phyloP scores from a whole-genome alignment of 2,888 invertebrate genomes.

The Lochmaea capreae region DNA sequence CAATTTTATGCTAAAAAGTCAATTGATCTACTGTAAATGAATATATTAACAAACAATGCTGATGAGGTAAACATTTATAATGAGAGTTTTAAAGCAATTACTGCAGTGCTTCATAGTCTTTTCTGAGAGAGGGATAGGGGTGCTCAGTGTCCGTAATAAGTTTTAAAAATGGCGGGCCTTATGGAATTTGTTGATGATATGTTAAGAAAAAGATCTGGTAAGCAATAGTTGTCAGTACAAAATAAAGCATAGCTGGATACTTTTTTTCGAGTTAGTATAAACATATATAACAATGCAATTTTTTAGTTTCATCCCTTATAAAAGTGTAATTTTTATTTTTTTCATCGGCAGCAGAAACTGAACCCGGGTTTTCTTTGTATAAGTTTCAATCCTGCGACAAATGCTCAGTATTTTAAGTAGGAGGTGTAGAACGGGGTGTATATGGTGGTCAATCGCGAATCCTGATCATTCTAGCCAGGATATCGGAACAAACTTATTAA shows the following conservation, averaged over 20 bases:
- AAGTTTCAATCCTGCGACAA: no score
- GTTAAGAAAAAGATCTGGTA: not conserved
- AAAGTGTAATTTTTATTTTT: no score
- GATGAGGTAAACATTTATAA: not conserved
- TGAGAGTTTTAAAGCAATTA: not conserved
- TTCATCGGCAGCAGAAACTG: no score
- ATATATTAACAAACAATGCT: constrained; percentile 16
- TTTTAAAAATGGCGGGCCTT: not conserved
- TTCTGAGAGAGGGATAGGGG: not conserved
- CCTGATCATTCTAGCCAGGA: no score
- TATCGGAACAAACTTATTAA: no score
- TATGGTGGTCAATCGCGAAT: no score
- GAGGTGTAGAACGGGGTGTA: no score
- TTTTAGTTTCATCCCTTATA: no score
- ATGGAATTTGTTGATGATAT: not conserved
- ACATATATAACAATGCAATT: not conserved
- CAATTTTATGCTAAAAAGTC: not conserved
- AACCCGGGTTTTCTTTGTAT: no score
- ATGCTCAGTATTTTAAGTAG: no score
- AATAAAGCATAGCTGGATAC: not conserved
- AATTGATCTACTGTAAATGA: constrained; percentile 3
- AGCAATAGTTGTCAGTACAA: not conserved
- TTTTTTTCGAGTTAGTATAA: not conserved
- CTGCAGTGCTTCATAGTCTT: not conserved
- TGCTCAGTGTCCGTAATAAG: not conserved